Conservation (phyloP, 2,113 vertebrate species). For the Ailurus styani region DNA sequence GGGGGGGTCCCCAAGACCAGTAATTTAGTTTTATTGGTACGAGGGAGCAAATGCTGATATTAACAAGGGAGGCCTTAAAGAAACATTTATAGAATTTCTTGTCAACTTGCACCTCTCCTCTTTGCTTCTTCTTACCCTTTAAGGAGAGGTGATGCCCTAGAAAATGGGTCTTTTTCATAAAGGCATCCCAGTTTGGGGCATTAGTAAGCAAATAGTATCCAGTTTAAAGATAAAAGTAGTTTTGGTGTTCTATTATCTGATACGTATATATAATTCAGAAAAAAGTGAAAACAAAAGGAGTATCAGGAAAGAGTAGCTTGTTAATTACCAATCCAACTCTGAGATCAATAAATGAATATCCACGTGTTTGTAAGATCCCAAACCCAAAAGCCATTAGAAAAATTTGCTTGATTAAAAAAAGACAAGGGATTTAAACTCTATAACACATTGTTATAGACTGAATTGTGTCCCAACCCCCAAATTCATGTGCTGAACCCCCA, state of each 20-base stretch:
- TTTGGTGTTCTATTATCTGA: not conserved
- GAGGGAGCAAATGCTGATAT: not conserved
- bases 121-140: not conserved
- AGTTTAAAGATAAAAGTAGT: not conserved
- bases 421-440: not conserved
- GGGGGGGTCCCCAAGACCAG: not conserved
- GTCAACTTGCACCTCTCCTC: not conserved
- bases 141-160: not conserved
- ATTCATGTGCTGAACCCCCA: not conserved
- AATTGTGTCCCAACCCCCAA: not conserved
- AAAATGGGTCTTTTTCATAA: not conserved
- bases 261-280: not conserved
- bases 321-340: not conserved
- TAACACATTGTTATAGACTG: not conserved
- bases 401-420: not conserved
- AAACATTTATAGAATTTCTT: not conserved
- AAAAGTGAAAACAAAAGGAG: not conserved
- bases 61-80: not conserved
- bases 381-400: not conserved
- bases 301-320: not conserved
- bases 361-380: not conserved
- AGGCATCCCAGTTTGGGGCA: not conserved
- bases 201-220: not conserved
- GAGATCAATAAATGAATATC: not conserved
- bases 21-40: conserved; percentile 13